Conservation (phyloP, 2,888 invertebrate genomes). For the Tachina fera region DNA sequence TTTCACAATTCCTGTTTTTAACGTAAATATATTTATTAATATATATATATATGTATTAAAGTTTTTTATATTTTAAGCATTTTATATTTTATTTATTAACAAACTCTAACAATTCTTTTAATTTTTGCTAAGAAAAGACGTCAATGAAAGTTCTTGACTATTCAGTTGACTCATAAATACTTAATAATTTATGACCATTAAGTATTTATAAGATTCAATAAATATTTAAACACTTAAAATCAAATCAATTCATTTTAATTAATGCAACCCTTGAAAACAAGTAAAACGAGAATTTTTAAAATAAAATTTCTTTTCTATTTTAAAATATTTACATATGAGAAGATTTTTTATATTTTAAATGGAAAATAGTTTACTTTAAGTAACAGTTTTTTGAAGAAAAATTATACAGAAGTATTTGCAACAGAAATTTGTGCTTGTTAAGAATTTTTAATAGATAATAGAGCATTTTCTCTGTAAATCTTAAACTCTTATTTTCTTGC, state of each 20-base stretch:
- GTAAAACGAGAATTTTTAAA: constrained; percentile 42
- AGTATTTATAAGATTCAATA: constrained; percentile 49
- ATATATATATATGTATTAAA: not conserved
- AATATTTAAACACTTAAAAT: constrained; percentile 37
- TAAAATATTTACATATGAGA: not conserved
- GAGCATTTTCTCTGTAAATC: too few relatives aligned
- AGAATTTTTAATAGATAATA: not conserved
- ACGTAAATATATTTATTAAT: too few relatives aligned
- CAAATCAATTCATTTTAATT: constrained; percentile 17
- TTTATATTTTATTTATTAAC: not conserved
- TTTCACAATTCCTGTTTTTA: constrained; percentile 20
- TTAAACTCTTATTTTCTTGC: too few relatives aligned
- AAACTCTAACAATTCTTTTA: not conserved
- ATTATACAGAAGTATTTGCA: not conserved
- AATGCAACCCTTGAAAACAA: constrained; percentile 42
- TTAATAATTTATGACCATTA: constrained; percentile 62
- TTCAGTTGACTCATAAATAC: constrained; percentile 55
- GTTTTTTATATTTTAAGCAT: not conserved
- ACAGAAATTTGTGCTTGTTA: not conserved
- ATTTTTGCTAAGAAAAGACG: constrained; percentile 39
- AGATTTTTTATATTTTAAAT: not conserved
- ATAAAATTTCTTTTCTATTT: constrained; percentile 14
- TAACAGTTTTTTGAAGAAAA: too few relatives aligned
- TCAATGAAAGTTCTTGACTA: constrained; percentile 60
- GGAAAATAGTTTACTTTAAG: not conserved